phyloP scores from a whole-genome alignment of 1,140 invertebrate genomes.

The Ylistrum balloti region DNA sequence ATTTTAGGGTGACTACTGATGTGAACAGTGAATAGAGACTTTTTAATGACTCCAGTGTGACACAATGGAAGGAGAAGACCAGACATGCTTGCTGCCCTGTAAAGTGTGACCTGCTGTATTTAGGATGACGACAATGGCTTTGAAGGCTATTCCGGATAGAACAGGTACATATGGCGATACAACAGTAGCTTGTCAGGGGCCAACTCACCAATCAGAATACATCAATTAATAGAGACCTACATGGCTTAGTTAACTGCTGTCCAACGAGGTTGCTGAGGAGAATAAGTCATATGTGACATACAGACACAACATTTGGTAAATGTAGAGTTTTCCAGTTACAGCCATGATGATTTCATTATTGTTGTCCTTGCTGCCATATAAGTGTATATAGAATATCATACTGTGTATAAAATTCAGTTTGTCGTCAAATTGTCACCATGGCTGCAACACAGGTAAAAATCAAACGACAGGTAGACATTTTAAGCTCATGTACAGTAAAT shows the following conservation, averaged over 20 bases:
- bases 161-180: no score
- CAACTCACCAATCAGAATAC: background rate
- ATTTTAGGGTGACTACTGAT: no score
- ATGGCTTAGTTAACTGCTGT: background rate
- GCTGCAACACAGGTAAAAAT: constrained; percentile 25
- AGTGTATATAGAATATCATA: background rate
- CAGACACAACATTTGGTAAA: background rate
- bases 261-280: background rate
- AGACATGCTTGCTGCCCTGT: no score
- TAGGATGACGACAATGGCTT: no score
- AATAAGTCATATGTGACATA: background rate
- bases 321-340: background rate
- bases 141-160: no score
- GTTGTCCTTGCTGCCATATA: background rate
- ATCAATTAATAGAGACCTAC: background rate
- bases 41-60: no score
- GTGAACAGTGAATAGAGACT: no score
- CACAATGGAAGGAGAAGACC: no score
- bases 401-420: background rate
- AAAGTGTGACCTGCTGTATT: no score
- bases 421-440: background rate
- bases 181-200: no score
- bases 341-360: background rate
- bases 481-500: background rate
- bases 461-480: background rate